A percentile compares a stretch with the other conserved stretches of the same genome.
Conservation (phyloP, 2,888 invertebrate species). For the Colletes collaris region DNA sequence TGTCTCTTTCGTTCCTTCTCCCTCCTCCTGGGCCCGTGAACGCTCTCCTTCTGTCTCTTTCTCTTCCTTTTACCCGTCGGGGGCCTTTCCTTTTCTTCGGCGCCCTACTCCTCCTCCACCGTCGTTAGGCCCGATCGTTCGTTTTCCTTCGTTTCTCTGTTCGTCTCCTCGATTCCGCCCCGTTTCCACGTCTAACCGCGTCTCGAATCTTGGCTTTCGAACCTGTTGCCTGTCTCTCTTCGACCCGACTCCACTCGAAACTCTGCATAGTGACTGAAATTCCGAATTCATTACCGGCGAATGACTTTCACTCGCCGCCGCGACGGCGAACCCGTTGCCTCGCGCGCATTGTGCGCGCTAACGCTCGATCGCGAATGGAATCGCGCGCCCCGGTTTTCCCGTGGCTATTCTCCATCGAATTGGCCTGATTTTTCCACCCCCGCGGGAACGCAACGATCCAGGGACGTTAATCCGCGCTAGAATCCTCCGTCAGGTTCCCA, state of each 20-base stretch:
- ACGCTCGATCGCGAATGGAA: slow-evolving; percentile 20
- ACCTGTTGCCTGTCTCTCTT: slow-evolving; percentile 36
- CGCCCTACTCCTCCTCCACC: not conserved
- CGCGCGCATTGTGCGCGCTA: slow-evolving; percentile 23
- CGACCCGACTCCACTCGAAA: slow-evolving; percentile 19
- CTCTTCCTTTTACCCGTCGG: slow-evolving; percentile 17
- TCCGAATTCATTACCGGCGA: slow-evolving; percentile 72
- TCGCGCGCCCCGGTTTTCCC: slow-evolving; percentile 10
- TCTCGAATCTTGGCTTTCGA: slow-evolving; percentile 18
- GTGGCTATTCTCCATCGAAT: slow-evolving; percentile 22
- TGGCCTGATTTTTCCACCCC: slow-evolving; percentile 31
- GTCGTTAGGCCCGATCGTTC: not conserved
- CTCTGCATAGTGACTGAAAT: slow-evolving; percentile 67
- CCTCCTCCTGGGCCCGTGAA: not conserved
- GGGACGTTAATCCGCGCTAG: too few species aligned
- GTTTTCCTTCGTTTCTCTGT: not conserved
- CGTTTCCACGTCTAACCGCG: slow-evolving; percentile 3
- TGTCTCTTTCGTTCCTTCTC: slow-evolving; percentile 13
- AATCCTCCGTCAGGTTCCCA: too few species aligned
- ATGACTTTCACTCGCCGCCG: slow-evolving; percentile 73
- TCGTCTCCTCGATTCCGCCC: slow-evolving; percentile 9
- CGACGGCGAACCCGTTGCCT: slow-evolving; percentile 9
- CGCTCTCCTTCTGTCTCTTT: not conserved
- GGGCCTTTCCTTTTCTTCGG: slow-evolving; percentile 27
- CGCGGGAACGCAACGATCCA: not conserved